These are phyloP conservation scores for Lamprologus sp. DNA, from an alignment of 2,113 vertebrate species.

Conservation along the genomic window DNA sequence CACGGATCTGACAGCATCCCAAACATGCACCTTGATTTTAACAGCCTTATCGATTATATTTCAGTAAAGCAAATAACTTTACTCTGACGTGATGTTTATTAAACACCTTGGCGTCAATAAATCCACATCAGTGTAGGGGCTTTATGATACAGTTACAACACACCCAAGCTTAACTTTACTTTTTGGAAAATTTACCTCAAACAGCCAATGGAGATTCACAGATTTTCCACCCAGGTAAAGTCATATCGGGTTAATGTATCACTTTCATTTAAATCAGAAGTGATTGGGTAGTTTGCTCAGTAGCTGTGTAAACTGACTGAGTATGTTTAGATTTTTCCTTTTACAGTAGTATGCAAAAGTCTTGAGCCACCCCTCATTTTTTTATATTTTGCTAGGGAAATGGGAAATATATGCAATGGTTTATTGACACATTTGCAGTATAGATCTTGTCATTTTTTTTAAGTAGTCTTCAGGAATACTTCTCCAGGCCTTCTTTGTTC, in stretches of 20 bases:
- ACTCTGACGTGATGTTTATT: background rate
- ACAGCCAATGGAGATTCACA: background rate
- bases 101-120: background rate
- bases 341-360: background rate
- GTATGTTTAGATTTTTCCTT: background rate
- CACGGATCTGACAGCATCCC: background rate
- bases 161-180: background rate
- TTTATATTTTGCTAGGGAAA: background rate
- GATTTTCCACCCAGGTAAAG: background rate
- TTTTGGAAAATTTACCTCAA: background rate
- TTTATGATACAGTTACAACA: background rate
- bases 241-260: background rate
- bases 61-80: background rate
- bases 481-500: background rate
- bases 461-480: background rate
- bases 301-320: background rate
- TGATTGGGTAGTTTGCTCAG: background rate
- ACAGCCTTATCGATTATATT: conserved; percentile 3
- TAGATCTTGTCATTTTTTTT: background rate
- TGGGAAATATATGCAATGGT: background rate
- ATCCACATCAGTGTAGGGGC: background rate
- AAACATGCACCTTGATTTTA: background rate
- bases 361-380: background rate
- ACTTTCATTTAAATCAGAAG: background rate
- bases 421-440: background rate